phyloP scores from a whole-genome alignment of 2,113 vertebrate species.

The Megaptera novaeangliae region DNA sequence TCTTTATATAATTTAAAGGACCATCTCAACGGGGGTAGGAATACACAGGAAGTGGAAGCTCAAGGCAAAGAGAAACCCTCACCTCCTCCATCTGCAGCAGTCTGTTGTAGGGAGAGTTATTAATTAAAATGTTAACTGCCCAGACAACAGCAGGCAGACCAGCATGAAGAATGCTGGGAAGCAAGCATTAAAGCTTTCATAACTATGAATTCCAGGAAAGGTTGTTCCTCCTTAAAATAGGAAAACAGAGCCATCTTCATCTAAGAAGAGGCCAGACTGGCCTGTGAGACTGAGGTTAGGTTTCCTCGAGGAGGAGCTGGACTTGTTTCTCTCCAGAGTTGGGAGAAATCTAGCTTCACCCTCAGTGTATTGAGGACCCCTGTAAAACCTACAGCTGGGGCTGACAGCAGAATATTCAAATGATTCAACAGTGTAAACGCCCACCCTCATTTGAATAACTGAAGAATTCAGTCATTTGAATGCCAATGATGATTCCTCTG shows the following conservation, averaged over 20 bases:
- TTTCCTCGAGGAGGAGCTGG: constrained; percentile 74
- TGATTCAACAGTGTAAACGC: constrained; percentile 74
- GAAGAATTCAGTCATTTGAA: constrained; percentile 82
- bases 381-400: constrained; percentile 76
- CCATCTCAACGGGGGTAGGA: not conserved
- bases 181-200: constrained; percentile 60
- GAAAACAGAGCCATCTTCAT: constrained; percentile 67
- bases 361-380: constrained; percentile 65
- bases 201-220: constrained; percentile 75
- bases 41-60: constrained; percentile 17
- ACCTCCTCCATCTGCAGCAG: constrained; percentile 3
- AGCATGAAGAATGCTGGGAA: constrained; percentile 42
- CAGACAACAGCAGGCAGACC: constrained; percentile 38
- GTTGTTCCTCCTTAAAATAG: constrained; percentile 70
- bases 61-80: not conserved
- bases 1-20: constrained; percentile 63
- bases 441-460: constrained; percentile 83
- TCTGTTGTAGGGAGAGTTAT: constrained; percentile 18
- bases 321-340: constrained; percentile 75
- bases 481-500: constrained; percentile 83
- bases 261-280: constrained; percentile 70
- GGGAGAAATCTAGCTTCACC: constrained; percentile 75
- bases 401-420: constrained; percentile 80
- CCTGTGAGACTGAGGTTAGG: constrained; percentile 69
- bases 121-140: constrained; percentile 59